These are phyloP conservation scores for Rhagologus leucostigma DNA, from an alignment of 2,113 vertebrate species.

Conservation along the genomic window DNA sequence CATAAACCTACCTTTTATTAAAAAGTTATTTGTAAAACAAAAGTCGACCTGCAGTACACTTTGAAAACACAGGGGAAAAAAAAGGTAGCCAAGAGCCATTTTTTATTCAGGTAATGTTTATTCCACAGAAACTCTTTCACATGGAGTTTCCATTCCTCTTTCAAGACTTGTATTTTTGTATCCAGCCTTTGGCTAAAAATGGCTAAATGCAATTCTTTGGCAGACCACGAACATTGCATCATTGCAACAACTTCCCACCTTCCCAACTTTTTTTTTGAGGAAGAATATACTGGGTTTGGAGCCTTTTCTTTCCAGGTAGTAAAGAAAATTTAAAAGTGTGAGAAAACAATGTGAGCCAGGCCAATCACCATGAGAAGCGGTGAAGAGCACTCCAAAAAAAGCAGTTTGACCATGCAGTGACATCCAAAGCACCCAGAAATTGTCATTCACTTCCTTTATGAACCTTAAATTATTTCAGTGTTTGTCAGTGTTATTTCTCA, in stretches of 20 bases:
- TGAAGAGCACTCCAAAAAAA: not conserved
- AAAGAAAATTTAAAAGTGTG: not conserved
- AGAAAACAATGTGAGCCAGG: not conserved
- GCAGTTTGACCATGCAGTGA: not conserved
- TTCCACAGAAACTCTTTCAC: not conserved
- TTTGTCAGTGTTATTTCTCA: not conserved
- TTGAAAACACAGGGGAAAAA: not conserved
- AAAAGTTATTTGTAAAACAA: not conserved
- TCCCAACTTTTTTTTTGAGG: not conserved
- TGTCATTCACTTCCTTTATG: not conserved
- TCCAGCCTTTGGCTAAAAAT: not conserved
- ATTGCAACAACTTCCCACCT: not conserved
- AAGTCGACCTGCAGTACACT: not conserved
- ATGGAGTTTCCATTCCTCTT: not conserved
- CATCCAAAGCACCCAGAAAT: not conserved
- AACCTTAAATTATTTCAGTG: constrained; percentile 18
- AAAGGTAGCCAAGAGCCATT: not conserved
- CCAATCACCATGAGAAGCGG: not conserved
- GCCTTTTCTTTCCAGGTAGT: not conserved
- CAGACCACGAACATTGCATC: not conserved
- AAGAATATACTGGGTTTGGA: not conserved
- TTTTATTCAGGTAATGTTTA: not conserved
- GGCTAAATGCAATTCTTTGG: not conserved
- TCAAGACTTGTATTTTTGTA: not conserved
- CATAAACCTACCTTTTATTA: not conserved